Conservation (phyloP, 2,113 vertebrate species). For the Beaufortia kweichowensis region DNA sequence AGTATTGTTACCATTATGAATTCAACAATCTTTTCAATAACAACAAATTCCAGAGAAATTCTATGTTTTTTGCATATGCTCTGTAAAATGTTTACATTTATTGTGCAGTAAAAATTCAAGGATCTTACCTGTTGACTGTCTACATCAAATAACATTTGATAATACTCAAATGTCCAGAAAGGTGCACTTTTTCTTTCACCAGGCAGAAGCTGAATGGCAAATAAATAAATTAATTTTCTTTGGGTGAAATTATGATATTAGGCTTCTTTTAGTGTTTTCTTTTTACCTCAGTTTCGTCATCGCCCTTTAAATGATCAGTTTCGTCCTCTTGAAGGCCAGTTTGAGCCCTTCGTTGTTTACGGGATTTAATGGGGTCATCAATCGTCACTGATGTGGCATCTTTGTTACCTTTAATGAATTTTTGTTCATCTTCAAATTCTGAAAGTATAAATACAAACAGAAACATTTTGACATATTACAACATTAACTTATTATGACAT, state of each 20-base stretch:
- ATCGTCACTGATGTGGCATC: constrained; percentile 84
- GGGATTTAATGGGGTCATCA: constrained; percentile 69
- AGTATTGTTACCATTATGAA: not conserved
- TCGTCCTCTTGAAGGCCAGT: constrained; percentile 72
- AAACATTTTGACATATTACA: no score
- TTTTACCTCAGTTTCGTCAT: constrained; percentile 86
- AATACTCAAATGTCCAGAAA: constrained; percentile 98
- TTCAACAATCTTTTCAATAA: not conserved
- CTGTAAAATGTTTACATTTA: not conserved
- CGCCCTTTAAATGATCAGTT: constrained; percentile 75
- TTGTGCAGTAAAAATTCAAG: not conserved
- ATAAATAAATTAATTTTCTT: no score
- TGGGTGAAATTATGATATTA: not conserved
- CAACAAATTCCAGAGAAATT: no score
- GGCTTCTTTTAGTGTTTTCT: not conserved
- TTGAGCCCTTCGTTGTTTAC: constrained; percentile 66
- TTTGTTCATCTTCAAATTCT: constrained; percentile 88
- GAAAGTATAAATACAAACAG: not conserved
- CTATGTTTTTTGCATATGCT: not conserved
- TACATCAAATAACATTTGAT: constrained; percentile 92
- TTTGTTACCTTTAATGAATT: constrained; percentile 71
- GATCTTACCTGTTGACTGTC: constrained; percentile 86
- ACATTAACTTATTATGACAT: no score
- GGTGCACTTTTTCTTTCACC: constrained; percentile 87
- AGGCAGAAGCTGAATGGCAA: constrained; percentile 80